Evolutionary conservation across 1,140 invertebrate species (phyloP), one percentile per base, ranked within the genome.

Genomic region (Phenacoccus solenopsis): DNA sequence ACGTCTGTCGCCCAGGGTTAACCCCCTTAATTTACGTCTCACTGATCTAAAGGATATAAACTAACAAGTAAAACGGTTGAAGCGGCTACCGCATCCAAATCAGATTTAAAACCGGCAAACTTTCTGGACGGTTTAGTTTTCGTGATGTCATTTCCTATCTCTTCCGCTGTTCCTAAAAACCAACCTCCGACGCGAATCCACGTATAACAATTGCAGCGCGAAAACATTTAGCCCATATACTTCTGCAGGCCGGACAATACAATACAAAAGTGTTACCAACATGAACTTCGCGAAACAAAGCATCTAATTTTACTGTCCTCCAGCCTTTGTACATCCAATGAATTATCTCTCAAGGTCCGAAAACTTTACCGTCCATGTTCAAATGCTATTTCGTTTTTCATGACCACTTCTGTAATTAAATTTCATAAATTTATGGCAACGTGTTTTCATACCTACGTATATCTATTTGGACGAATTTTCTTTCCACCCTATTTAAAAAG

Each of bases 31-130:
- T 64, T 64, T 64, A 64, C 59, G 59, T 64, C 59, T 64, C 59
- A 64, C 59, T 64, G 59, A 64, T 64, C 59, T 64, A 64, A 64
- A 64, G 59, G 59, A 64, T 64, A 64, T 64, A 64, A 64, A 64
- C 59, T 64, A 64, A 64, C 59, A 64, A 64, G 59, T 64, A 16
- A 64, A 64, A 64, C 25, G 59, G 59, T 64, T 64, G 59, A 64
- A 64, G 25, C 22, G 59, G 59, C 25, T 10, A 27, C 25, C 59
- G 59, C 25, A 27, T 64, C 20, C 59, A 64, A 64, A 64, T 64
- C 59, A 25, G 59, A 64, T 64, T 64, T 20, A 64, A 64, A 64
- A 20, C 16, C 59, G 59, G 25, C 22, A 64, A 64, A 64, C 59
- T 64, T 64, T 64, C 59, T 64, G 59, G 59, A 64, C 59, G 59